Base-by-base conservation (phyloP, 1,140 invertebrate species). In the Drosophila insularis region DNA sequence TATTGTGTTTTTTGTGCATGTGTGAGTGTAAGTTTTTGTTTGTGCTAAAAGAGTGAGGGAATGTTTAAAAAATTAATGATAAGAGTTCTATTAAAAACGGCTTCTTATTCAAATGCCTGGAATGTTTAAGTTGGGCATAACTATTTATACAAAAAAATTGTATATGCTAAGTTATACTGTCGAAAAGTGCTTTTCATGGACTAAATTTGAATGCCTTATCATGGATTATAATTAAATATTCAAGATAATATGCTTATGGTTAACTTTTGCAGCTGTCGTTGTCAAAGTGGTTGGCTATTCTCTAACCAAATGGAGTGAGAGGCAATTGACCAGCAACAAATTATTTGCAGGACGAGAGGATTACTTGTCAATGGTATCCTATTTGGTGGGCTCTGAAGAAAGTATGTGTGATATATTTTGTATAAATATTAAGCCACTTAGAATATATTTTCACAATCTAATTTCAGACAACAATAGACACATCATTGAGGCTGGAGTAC, bases 401-500 rank as follows among this genome's bases (percentile, higher is more conserved):
- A 78, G 90, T 91, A 46, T 86, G 80, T 89, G 35, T 37, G 58
- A 2, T 8, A n/a, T n/a, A n/a, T n/a, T n/a, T 32, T 32, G 8
- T 2, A 10, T n/a, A n/a, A n/a, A n/a, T 31, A 63, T 23, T 23
- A 32, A 50, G 13, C 13, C 11, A 6, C 4, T 27, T 46, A 2
- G 3, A 65, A 56, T 56, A 23, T n/a, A 59, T 53, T 13, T 37
- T 14, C 13, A 21, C 53, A 14, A 63, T 13, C 8, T n/a, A 11
- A 14, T 17, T 55, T 19, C 92, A 89, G 84, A 60, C 59, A 89
- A 64, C 19, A 64, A 73, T 23, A 77, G 78, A 63, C 92, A 92
- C 93, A 78, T 80, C 93, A 77, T 93, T 91, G 63, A 92, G 54
- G 71, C 91, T 14, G 94, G 94, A 13, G 92, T 93, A 21, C 93